Base-by-base conservation (phyloP, 2,113 vertebrate genomes). In the Nibea albiflora region DNA sequence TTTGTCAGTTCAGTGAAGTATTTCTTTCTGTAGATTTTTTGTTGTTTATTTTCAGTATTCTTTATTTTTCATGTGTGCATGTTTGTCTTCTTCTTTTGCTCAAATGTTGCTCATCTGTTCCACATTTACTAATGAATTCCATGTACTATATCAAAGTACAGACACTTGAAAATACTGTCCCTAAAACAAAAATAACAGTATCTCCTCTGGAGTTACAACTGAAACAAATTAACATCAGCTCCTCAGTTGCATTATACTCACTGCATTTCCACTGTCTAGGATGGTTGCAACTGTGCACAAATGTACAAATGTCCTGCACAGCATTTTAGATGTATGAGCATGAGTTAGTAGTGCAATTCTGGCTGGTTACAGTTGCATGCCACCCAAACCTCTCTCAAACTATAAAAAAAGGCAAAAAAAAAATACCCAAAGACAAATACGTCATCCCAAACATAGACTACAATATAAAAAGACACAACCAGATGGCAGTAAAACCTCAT, bases 401-500 rank as follows among this genome's bases (percentile, higher is more conserved):
- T 35, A 31, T 60, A 2, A 60, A 49, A 2, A 15, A 64, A 76
- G 1, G 26, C 8, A 49, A 66, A 49, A 4, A 28, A 49, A 66
- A 49, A 4, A 28, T 11, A 1, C 2, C 56, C 19, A 58, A 28
- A 49, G 15, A 31, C 19, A 31, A 61, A 31, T 11, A 20, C 5
- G 15, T n/a, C 11, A 47, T 3, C 16, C 1, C 28, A 2, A n/a
- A 19, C 11, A 10, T 10, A 54, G 24, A 3, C 4, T 10, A 5
- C 11, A 44, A 14, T 65, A 22, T 26, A 14, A 56, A 44, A 47
- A 49, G 3, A 42, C 14, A 65, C 85, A 80, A 81, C 44, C 6
- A 87, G 92, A 79, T 91, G 88, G 75, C 75, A 86, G 81, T 81
- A 85, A 73, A 87, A 39, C 64, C 39, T 66, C 3, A 67, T 4